A percentile compares a stretch with the other conserved stretches of the same genome.
Evolutionary conservation across 2,797 vertebrate species (phyloP).

Genomic region (Meriones psammophilus): DNA sequence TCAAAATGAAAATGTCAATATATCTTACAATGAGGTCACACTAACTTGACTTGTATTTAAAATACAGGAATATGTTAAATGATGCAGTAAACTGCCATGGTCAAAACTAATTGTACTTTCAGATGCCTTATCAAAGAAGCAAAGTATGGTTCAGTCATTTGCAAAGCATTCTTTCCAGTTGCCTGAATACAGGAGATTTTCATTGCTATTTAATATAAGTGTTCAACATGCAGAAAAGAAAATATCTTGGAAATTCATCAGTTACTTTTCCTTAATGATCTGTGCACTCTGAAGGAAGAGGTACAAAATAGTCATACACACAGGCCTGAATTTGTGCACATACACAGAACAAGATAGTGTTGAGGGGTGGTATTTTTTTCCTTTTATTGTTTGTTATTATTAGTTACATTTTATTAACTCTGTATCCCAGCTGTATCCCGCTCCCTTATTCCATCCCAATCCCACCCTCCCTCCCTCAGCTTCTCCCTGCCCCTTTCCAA

Average conservation of each 20-base stretch:
- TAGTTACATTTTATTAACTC: too few relatives aligned
- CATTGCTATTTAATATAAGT: slow-evolving; percentile 33
- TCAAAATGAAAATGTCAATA: slow-evolving; percentile 21
- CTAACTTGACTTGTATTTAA: slow-evolving; percentile 9
- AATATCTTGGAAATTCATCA: slow-evolving; percentile 22
- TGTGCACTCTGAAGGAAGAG: neutral
- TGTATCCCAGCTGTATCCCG: too few relatives aligned
- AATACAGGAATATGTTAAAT: neutral
- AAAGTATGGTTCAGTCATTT: slow-evolving; percentile 30
- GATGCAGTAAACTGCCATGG: neutral
- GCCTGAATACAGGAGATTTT: neutral
- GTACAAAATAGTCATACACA: neutral
- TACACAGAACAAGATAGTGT: neutral
- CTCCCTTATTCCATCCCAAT: too few relatives aligned
- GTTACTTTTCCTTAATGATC: neutral
- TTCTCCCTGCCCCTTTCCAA: too few relatives aligned
- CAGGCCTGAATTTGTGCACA: neutral
- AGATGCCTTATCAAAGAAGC: neutral
- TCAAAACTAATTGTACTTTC: slow-evolving; percentile 13
- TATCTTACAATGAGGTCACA: slow-evolving; percentile 28
- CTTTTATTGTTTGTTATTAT: too few relatives aligned
- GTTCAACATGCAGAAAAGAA: neutral
- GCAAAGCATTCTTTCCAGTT: neutral
- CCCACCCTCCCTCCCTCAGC: too few relatives aligned
- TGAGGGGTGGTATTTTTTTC: neutral